Evolutionary conservation across 2,888 invertebrate genomes (phyloP).

Genomic region (Exephanes ischioxanthus): DNA sequence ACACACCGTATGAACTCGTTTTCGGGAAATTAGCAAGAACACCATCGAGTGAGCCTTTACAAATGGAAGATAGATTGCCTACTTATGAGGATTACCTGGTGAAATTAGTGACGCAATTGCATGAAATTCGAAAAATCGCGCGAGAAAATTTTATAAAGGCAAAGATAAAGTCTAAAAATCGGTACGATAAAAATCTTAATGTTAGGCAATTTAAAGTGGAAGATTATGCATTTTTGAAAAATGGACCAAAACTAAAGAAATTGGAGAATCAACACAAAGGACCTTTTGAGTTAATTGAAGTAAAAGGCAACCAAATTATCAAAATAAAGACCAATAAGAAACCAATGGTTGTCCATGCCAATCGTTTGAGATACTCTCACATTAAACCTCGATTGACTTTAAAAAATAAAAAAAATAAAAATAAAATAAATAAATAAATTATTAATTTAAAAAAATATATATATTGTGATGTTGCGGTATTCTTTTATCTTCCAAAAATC

Average conservation of each 20-base stretch:
- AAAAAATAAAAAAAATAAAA: neutral
- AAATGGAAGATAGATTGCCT: neutral
- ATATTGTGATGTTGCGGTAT: too few relatives aligned
- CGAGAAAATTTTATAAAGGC: constrained; percentile 47
- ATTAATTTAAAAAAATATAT: too few relatives aligned
- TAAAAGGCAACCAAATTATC: neutral
- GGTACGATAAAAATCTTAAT: constrained; percentile 53
- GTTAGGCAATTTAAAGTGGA: constrained; percentile 29
- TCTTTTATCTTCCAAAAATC: too few relatives aligned
- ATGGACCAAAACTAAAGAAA: constrained; percentile 51
- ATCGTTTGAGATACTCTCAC: neutral
- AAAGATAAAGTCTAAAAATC: constrained; percentile 50
- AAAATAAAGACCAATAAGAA: constrained; percentile 19
- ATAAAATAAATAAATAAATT: too few relatives aligned
- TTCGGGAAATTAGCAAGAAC: constrained; percentile 11
- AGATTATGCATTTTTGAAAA: constrained; percentile 56
- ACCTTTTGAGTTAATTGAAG: constrained; percentile 48
- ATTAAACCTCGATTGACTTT: too few relatives aligned
- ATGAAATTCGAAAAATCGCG: constrained; percentile 29
- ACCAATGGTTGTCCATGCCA: neutral
- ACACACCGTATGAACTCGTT: constrained; percentile 6
- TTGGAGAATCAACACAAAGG: constrained; percentile 51
- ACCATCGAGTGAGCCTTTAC: constrained; percentile 22
- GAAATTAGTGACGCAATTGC: constrained; percentile 25
- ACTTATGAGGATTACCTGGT: constrained; percentile 57